These are phyloP conservation scores for Stramonita haemastoma DNA, from an alignment of 2,888 invertebrate genomes.

Conservation along the genomic window DNA sequence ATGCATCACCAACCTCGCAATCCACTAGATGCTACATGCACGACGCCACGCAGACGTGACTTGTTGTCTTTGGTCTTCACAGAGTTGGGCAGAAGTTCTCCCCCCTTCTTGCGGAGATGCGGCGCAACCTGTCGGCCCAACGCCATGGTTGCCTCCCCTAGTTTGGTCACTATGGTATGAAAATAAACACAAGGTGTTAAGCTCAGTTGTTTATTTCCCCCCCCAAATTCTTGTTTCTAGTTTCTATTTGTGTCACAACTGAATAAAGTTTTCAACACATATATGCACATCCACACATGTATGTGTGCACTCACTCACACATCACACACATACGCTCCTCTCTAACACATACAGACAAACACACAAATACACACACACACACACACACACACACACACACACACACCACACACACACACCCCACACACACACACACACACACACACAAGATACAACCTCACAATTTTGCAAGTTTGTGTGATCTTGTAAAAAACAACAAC, in stretches of 20 bases:
- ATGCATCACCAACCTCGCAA: conserved; percentile 78
- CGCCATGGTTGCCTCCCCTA: conserved; percentile 84
- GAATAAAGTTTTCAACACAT: not conserved
- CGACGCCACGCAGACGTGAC: conserved; percentile 81
- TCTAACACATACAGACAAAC: too few relatives aligned
- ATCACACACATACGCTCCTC: too few relatives aligned
- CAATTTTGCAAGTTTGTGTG: too few relatives aligned
- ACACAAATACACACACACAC: too few relatives aligned
- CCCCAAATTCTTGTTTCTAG: not conserved
- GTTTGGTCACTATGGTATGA: conserved; percentile 77
- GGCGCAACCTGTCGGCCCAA: conserved; percentile 85
- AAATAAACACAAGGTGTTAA: not conserved
- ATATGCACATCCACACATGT: not conserved
- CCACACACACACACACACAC: too few relatives aligned
- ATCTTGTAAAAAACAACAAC: too few relatives aligned
- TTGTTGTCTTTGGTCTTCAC: conserved; percentile 80
- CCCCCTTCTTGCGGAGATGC: conserved; percentile 83
- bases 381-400: too few relatives aligned
- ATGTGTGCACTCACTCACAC: too few relatives aligned
- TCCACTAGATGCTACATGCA: conserved; percentile 85
- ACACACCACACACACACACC: too few relatives aligned
- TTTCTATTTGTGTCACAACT: not conserved
- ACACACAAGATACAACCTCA: too few relatives aligned
- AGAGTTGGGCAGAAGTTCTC: conserved; percentile 81
- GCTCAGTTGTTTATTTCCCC: not conserved